Conservation (phyloP, 2,113 vertebrate genomes). For the Mesoclemmys tuberculata region DNA sequence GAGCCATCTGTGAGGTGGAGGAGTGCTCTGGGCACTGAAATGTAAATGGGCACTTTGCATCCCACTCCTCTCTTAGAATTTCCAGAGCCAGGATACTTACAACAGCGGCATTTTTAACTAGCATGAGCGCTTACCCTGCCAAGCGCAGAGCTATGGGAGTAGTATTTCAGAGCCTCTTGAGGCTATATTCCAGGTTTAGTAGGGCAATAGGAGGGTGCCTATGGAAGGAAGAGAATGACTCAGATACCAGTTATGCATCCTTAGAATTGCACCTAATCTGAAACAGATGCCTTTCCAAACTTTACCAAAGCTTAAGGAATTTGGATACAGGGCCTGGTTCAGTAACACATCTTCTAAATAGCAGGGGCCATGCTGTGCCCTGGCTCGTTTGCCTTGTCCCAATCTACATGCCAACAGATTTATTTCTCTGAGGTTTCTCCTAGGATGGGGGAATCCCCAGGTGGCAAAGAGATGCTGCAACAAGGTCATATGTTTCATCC, state of each 20-base stretch:
- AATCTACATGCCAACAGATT: rapidly evolving
- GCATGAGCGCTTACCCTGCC: conserved; percentile 6
- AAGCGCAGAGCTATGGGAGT: neutral
- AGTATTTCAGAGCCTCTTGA: neutral
- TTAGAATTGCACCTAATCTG: neutral
- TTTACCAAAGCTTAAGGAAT: neutral
- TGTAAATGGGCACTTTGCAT: neutral
- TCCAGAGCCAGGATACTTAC: neutral
- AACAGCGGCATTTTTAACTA: conserved; percentile 11
- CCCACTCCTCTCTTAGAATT: conserved; percentile 18
- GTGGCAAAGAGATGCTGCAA: neutral
- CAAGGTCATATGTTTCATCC: neutral
- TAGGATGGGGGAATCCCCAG: neutral
- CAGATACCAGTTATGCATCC: neutral
- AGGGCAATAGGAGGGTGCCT: neutral
- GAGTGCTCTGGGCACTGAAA: neutral
- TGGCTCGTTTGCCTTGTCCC: rapidly evolving
- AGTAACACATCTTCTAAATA: neutral
- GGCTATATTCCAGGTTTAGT: neutral
- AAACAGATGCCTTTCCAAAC: neutral
- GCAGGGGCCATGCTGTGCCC: rapidly evolving
- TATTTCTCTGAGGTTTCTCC: neutral
- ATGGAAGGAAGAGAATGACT: neutral
- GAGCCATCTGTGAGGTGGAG: neutral
- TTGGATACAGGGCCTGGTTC: neutral